Evolutionary conservation across 2,113 vertebrate species (phyloP).

Genomic region (Planiliza haematocheilus): DNA sequence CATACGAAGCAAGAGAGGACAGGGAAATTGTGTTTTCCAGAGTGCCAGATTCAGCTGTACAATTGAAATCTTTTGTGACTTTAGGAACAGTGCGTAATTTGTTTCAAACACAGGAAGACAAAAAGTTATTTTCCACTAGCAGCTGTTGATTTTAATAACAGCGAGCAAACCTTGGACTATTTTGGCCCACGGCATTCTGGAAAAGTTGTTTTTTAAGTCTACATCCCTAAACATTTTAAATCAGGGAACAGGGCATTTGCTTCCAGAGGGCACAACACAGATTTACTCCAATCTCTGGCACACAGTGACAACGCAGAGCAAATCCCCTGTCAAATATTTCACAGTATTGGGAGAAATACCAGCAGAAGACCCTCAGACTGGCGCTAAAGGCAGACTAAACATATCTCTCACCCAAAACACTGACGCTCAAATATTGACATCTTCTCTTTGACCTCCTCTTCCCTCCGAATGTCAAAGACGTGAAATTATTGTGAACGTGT

Average conservation of each 20-base stretch:
- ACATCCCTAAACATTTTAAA: background rate
- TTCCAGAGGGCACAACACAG: constrained; percentile 4
- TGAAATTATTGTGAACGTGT: constrained; percentile 59
- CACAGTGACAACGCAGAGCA: constrained; percentile 24
- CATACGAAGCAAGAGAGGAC: background rate
- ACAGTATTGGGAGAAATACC: constrained; percentile 33
- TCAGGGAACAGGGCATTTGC: background rate
- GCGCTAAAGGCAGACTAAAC: constrained; percentile 31
- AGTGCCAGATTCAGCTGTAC: background rate
- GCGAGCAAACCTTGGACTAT: background rate
- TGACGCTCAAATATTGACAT: constrained; percentile 57
- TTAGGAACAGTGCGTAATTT: background rate
- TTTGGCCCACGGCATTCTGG: background rate
- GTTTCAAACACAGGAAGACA: background rate
- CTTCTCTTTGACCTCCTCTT: constrained; percentile 36
- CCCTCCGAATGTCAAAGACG: constrained; percentile 66
- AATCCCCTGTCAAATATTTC: constrained; percentile 49
- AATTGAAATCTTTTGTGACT: background rate
- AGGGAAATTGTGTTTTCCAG: background rate
- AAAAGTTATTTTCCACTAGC: no score
- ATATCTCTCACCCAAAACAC: constrained; percentile 40
- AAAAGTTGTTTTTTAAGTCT: constrained; percentile 1
- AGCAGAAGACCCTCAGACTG: constrained; percentile 44
- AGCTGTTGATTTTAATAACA: no score
- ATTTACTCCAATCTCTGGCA: constrained; percentile 12